Evolutionary conservation across 2,797 vertebrate species (phyloP), one percentile per base, ranked within the genome.

Genomic region (Sphenopsis melanotis): DNA sequence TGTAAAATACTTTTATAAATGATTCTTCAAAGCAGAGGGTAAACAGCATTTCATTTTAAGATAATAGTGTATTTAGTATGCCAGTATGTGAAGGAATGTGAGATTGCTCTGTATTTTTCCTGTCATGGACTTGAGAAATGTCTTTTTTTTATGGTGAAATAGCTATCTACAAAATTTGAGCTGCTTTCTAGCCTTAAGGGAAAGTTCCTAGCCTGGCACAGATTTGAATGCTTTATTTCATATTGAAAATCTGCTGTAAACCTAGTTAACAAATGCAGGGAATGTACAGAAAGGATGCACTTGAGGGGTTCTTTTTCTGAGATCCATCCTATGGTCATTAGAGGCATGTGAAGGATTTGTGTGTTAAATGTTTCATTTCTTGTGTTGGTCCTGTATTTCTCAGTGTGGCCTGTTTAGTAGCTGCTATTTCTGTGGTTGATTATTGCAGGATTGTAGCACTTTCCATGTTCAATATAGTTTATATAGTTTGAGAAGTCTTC

Each of bases 11-110:
- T 53, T 90, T 23, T 46, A 60, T 53, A 68, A 92, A 46, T 61
- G 2, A 61, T 61, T 78, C 52, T 71, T 85, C 50, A 52, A 41
- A 76, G 74, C 20, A 57, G 24, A 6, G 3, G 19, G 7, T 68
- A 82, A 84, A 42, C 20, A 78, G 22, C 46, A 46, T 96, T 88
- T 94, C 8, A 29, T 83, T 71, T 77, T 41, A 65, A 77, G 57
- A 15, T 47, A 41, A 17, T n/a, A 37, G 10, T 14, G 9, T 26
- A 7, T 32, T 5, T 27, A 37, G 34, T 29, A 39, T 83, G 42
- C 66, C 63, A 70, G 9, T 41, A 14, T 0, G 0, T 71, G 57
- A 52, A 89, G 27, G 53, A 69, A 14, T 46, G 7, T 24, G 2
- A 26, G 41, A 23, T 66, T 77, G 16, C 66, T 82, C 37, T 56